These are phyloP conservation scores for Mechanitis mazaeus DNA, from an alignment of 2,888 invertebrate species.

Conservation along the genomic window DNA sequence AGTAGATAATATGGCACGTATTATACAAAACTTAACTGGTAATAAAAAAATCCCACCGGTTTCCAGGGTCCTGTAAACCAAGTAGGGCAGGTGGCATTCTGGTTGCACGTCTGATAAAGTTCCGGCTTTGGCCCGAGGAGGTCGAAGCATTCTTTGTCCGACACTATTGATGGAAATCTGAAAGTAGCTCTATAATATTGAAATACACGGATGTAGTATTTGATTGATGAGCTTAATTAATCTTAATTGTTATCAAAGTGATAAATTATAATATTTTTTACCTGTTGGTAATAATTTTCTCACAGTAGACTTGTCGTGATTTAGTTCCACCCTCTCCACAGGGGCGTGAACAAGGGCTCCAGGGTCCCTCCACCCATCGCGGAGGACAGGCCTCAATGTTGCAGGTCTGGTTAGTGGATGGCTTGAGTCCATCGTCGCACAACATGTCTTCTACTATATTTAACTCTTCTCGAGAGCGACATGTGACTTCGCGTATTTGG, in stretches of 20 bases:
- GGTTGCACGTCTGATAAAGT: constrained; percentile 83
- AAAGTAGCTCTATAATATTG: constrained; percentile 25
- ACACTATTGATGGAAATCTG: constrained; percentile 81
- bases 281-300: constrained; percentile 85
- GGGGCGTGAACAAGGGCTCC: constrained; percentile 88
- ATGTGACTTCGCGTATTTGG: constrained; percentile 86
- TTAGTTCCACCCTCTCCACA: constrained; percentile 87
- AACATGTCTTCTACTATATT: constrained; percentile 83
- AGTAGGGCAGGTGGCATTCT: constrained; percentile 85
- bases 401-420: constrained; percentile 83
- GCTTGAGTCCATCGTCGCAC: constrained; percentile 87
- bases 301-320: constrained; percentile 85
- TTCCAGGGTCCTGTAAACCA: constrained; percentile 95
- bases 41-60: constrained; percentile 77
- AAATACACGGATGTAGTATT: not conserved
- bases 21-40: constrained; percentile 11
- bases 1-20: not conserved
- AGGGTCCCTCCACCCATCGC: constrained; percentile 85
- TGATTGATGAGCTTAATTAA: not conserved
- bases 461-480: constrained; percentile 84
- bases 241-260: not conserved
- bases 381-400: constrained; percentile 86
- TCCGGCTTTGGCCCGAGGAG: constrained; percentile 82
- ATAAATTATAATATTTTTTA: constrained; percentile 38
- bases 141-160: constrained; percentile 84